Percentiles rank a stretch among this genome's conserved stretches.
These are phyloP conservation scores for Acrobasis suavella DNA, from an alignment of 2,888 invertebrate genomes.

Conservation along the genomic window DNA sequence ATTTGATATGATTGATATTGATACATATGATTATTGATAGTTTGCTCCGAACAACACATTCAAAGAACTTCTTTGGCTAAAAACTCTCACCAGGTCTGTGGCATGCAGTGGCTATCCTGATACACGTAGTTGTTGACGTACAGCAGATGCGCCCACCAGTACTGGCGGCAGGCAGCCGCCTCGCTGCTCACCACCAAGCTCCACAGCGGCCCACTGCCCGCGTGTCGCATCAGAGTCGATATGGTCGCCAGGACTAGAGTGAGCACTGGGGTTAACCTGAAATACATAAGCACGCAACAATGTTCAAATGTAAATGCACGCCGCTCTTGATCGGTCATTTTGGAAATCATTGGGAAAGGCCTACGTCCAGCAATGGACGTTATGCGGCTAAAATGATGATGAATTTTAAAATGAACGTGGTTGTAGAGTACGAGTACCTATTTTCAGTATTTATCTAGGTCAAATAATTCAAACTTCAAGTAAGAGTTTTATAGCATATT, in stretches of 20 bases:
- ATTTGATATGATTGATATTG: no score
- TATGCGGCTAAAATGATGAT: no score
- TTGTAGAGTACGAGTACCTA: background rate
- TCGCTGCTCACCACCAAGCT: conserved; percentile 35
- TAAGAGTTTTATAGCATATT: no score
- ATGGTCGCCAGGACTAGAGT: conserved; percentile 43
- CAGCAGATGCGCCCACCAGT: conserved; percentile 51
- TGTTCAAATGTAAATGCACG: no score
- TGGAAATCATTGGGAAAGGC: no score
- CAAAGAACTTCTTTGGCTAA: background rate
- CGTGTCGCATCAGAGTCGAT: conserved; percentile 53
- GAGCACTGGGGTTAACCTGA: conserved; percentile 47
- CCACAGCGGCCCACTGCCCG: conserved; percentile 45
- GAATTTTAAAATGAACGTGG: no score
- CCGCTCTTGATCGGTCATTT: no score
- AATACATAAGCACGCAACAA: conserved; percentile 11
- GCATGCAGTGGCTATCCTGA: conserved; percentile 37
- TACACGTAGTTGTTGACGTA: conserved; percentile 48
- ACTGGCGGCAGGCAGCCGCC: conserved; percentile 42
- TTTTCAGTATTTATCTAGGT: no score
- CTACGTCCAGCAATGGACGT: no score
- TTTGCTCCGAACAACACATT: no score
- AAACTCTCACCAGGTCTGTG: conserved; percentile 35
- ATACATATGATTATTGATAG: no score
- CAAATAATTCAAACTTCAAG: no score